A percentile compares a stretch with the other conserved stretches of the same genome.
Conservation (phyloP, 2,888 invertebrate genomes). For the Patella ulyssiponensis region DNA sequence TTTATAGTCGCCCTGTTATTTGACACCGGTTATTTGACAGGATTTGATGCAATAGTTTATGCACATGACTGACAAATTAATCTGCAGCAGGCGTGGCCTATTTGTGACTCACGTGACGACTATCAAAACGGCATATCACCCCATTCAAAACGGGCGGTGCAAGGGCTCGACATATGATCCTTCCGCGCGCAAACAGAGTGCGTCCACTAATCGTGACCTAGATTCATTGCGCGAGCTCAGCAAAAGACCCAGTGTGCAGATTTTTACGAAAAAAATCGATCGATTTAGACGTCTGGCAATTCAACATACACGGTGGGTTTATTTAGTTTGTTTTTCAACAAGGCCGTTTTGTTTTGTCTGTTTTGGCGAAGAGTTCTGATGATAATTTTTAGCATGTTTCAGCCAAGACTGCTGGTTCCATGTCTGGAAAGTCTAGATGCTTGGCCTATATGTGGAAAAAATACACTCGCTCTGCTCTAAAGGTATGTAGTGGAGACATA, state of each 20-base stretch:
- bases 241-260: background rate
- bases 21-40: too few species aligned
- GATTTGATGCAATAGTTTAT: too few species aligned
- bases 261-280: background rate
- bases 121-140: constrained; percentile 8
- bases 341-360: too few species aligned
- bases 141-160: background rate
- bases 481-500: too few species aligned
- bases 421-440: too few species aligned
- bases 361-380: too few species aligned
- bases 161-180: background rate
- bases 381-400: too few species aligned
- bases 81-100: background rate
- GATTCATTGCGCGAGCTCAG: background rate
- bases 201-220: background rate
- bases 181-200: background rate
- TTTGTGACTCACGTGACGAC: background rate
- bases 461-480: too few species aligned
- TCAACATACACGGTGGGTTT: constrained; percentile 1
- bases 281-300: background rate
- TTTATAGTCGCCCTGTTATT: too few species aligned
- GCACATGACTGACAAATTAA: too few species aligned
- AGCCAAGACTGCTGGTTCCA: too few species aligned
- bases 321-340: background rate
- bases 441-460: too few species aligned